Base-by-base conservation (phyloP, 2,888 invertebrate genomes). In the Amphipoea oculea region DNA sequence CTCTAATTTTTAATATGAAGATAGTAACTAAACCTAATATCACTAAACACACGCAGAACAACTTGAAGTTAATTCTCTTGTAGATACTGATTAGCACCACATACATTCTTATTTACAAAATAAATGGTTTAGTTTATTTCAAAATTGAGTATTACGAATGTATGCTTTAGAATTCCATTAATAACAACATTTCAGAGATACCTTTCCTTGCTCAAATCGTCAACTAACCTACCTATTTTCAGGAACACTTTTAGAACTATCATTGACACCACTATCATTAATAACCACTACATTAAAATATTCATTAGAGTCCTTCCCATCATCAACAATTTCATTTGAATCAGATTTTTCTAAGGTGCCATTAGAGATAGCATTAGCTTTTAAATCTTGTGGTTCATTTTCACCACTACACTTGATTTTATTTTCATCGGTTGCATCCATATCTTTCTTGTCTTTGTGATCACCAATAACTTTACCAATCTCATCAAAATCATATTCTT, bases 151-250 rank as follows among this genome's bases (percentile, higher is more conserved):
- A 4, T 29, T 23, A 14, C 23, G 0, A 36, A 23, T 36, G 12
- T 51, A 14, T 51, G 20, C 69, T 36, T 7, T 7, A 69, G 12
- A 29, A 62, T 62, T 40, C 0, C 48, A 69, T 60, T 7, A 23
- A 17, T 40, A 80, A 51, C 14, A 68, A 11, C 23, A n/a, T 69
- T 54, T 69, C 11, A 68, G 71, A 85, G 81, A 83, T 81, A 71
- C 72, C 48, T 74, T 63, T 62, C 12, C n/a, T 29, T n/a, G 40
- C 20, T 48, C 23, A 63, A 36, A 51, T 62, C 17, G 0, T 29
- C 2, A 68, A 9, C 45, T 40, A 40, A 40, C 40, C 40, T 40
- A 40, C 40, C 40, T 40, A 5, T 40, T 40, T 40, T 40, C 40
- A 5, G 40, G 40, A 40, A 40, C 5, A 40, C 40, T 40, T 5